Evolutionary conservation across 2,113 vertebrate species (phyloP), one percentile per base, ranked within the genome.

Genomic region (Eulacestoma nigropectus): DNA sequence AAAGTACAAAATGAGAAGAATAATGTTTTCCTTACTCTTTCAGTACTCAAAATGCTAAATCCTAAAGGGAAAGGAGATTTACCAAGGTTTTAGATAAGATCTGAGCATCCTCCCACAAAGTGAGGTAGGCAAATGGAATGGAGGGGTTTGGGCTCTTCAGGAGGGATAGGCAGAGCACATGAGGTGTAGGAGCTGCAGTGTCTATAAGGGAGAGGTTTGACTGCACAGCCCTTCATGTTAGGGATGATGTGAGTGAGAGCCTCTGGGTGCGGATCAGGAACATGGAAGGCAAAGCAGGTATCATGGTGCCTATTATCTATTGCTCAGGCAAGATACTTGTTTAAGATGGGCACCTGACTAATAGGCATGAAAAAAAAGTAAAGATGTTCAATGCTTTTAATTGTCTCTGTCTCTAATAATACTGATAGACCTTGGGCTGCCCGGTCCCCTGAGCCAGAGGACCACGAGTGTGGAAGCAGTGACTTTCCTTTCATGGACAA

Each of bases 361-460:
- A 44, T 13, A 30, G 7, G 12, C 16, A 19, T n/a, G 37, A 65
- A 77, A 70, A 30, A n/a, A 76, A 72, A 49, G 17, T 1, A 8
- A 64, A 73, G 21, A 16, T 3, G 5, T 49, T 42, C 14, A 42
- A 49, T 32, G 49, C 17, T n/a, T 87, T 78, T 22, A 56, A 1
- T 19, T 56, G 32, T 57, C 17, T 73, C 9, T 10, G 15, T 49
- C 55, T 69, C 64, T 53, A 39, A 69, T 33, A 53, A 33, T 27
- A 32, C 15, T 27, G 14, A 22, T 20, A 69, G 29, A 53, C 8
- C 23, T 78, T 49, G 50, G 35, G 16, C 50, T 85, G 10, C 50
- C 19, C 0, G 0, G 10, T 47, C 13, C 44, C 9, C 44, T 52
- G 41, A 64, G n/a, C 9, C 13, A 56, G 35, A 42, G 42, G 21